Evolutionary conservation across 2,797 vertebrate species (phyloP), one percentile per base, ranked within the genome.

Genomic region (Pelochelys cantorii): DNA sequence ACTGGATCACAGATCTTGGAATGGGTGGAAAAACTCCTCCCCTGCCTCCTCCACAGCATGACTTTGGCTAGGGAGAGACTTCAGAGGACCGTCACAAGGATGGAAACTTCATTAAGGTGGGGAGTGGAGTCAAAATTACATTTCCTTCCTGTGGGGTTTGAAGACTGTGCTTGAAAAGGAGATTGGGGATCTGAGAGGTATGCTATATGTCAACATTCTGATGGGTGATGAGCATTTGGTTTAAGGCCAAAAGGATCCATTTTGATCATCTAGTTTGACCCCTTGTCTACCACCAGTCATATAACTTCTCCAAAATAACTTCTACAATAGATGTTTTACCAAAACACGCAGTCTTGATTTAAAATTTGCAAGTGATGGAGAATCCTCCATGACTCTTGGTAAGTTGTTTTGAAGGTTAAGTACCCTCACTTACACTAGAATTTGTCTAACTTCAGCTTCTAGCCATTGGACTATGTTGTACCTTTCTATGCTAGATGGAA

Each of bases 21-120:
- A 65, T 13, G 13, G 79, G 78, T 78, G 88, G 59, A 81, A 94
- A 87, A 68, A 31, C 53, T 83, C 77, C 90, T 81, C 87, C 74
- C 31, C 34, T 34, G 42, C 52, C 86, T 77, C 29, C 57, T 89
- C 62, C 56, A 55, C 56, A 62, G 15, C 14, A 0, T 92, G 15
- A 89, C 37, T 57, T 87, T 56, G 5, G 54, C 3, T 27, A 79
- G 57, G 37, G 52, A 81, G 27, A 17, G 74, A 59, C 25, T 88
- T 87, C 18, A 85, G 75, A 88, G 42, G 10, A 77, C 87, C 18
- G 8, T 60, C 56, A 23, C 10, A 25, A 84, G 65, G 6, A 79
- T 93, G 14, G 84, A 86, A 93, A 7, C 25, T 54, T 80, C 56
- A 54, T 88, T 78, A n/a, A 81, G 34, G 71, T 75, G 71, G 23